A percentile compares a stretch with the other conserved stretches of the same genome.
Evolutionary conservation across 2,888 invertebrate genomes (phyloP).

Genomic region (Myathropa florea): DNA sequence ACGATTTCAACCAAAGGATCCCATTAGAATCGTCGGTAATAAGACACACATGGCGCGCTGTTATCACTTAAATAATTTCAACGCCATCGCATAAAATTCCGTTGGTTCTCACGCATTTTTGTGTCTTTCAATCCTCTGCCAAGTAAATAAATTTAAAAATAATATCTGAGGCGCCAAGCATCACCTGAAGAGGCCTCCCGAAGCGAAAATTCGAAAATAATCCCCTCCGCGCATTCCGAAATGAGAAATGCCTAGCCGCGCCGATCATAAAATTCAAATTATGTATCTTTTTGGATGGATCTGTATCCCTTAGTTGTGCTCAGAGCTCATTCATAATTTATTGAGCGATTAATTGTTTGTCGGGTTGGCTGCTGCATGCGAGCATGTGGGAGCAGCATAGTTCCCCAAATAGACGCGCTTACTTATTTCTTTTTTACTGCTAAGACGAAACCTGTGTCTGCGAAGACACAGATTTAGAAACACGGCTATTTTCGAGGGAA

Average conservation of each 20-base stretch:
- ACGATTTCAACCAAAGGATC: neutral
- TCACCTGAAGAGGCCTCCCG: neutral
- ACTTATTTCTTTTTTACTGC: no score
- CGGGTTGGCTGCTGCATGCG: neutral
- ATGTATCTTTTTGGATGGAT: neutral
- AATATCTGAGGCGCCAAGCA: neutral
- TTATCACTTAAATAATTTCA: neutral
- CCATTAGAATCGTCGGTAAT: neutral
- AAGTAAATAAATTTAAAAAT: neutral
- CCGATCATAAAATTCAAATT: neutral
- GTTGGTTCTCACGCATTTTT: neutral
- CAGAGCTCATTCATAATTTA: neutral
- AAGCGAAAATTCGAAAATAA: neutral
- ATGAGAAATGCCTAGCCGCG: neutral
- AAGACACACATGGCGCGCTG: neutral
- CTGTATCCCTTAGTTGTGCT: neutral
- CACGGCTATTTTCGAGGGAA: neutral
- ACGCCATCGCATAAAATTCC: neutral
- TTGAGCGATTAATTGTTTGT: neutral
- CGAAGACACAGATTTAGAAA: neutral
- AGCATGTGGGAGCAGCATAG: neutral
- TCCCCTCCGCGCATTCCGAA: neutral
- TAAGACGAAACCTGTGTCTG: neutral
- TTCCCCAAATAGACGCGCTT: neutral
- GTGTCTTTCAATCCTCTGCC: neutral